A percentile compares a stretch with the other conserved stretches of the same genome.
Evolutionary conservation across 1,140 invertebrate species (phyloP).

Genomic region (Apis cerana): DNA sequence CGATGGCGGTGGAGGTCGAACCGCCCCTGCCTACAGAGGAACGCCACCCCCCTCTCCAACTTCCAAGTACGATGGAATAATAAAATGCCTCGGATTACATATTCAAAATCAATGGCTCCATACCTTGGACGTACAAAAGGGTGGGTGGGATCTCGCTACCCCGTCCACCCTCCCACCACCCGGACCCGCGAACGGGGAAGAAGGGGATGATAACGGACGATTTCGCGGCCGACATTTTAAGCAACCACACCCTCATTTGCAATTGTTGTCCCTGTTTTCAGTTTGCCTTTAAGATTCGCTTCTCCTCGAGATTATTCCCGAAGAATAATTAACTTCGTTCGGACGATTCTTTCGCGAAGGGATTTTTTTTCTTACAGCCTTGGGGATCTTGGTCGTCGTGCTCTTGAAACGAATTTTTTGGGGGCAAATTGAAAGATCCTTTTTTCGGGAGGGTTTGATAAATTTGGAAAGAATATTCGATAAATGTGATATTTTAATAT

Average conservation of each 20-base stretch:
- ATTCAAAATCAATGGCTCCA: slow-evolving; percentile 80
- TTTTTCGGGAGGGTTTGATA: not conserved
- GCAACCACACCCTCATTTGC: slow-evolving; percentile 62
- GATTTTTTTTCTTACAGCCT: not conserved
- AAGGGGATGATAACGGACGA: slow-evolving; percentile 33
- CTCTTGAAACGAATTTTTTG: not conserved
- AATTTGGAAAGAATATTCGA: no score
- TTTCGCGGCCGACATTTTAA: slow-evolving; percentile 70
- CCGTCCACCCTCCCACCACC: slow-evolving; percentile 26
- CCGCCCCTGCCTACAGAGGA: slow-evolving; percentile 56
- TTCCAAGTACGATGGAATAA: slow-evolving; percentile 72
- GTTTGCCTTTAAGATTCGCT: slow-evolving; percentile 32
- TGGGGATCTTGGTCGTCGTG: not conserved
- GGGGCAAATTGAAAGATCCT: not conserved
- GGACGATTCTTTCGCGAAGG: not conserved
- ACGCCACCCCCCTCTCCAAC: slow-evolving; percentile 35
- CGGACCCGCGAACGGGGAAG: not conserved
- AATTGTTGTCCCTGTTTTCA: slow-evolving; percentile 40
- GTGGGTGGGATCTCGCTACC: slow-evolving; percentile 68
- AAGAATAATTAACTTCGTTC: slow-evolving; percentile 31
- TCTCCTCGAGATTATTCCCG: slow-evolving; percentile 12
- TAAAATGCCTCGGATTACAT: slow-evolving; percentile 79
- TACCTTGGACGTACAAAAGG: slow-evolving; percentile 67
- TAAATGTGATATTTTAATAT: no score
- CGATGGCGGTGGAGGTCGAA: slow-evolving; percentile 68